Percentiles rank a stretch among this genome's conserved stretches.
phyloP scores from a whole-genome alignment of 2,888 invertebrate species.

The Eristalinus aeneus region DNA sequence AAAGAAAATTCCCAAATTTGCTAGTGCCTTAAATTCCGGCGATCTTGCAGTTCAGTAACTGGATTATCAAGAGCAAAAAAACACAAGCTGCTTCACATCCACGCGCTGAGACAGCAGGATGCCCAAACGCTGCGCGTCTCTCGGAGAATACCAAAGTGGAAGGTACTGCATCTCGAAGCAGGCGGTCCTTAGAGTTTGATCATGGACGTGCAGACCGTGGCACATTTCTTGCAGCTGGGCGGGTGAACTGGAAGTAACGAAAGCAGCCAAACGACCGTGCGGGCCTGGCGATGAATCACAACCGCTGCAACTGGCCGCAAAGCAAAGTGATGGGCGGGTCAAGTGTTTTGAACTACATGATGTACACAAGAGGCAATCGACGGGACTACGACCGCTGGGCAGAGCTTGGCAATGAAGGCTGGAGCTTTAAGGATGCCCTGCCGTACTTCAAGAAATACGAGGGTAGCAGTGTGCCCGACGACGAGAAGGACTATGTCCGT shows the following conservation, averaged over 20 bases:
- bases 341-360: constrained; percentile 90
- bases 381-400: constrained; percentile 90
- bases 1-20: too few relatives aligned
- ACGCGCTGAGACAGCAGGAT: constrained; percentile 91
- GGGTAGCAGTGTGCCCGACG: constrained; percentile 84
- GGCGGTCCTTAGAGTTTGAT: constrained; percentile 86
- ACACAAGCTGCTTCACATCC: too few relatives aligned
- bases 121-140: constrained; percentile 87
- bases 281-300: constrained; percentile 88
- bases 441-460: constrained; percentile 91
- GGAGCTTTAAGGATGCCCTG: constrained; percentile 87
- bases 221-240: constrained; percentile 86
- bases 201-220: constrained; percentile 88
- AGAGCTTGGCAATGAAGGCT: constrained; percentile 86
- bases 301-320: constrained; percentile 89
- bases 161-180: constrained; percentile 86
- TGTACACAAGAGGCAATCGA: constrained; percentile 87
- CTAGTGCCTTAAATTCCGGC: too few relatives aligned
- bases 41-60: too few relatives aligned
- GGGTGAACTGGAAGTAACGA: constrained; percentile 91
- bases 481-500: constrained; percentile 81
- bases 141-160: constrained; percentile 86
- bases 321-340: constrained; percentile 92
- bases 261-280: constrained; percentile 88
- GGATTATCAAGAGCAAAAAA: too few relatives aligned